Evolutionary conservation across 2,113 vertebrate species (phyloP).

Genomic region (Platysteira castanea): DNA sequence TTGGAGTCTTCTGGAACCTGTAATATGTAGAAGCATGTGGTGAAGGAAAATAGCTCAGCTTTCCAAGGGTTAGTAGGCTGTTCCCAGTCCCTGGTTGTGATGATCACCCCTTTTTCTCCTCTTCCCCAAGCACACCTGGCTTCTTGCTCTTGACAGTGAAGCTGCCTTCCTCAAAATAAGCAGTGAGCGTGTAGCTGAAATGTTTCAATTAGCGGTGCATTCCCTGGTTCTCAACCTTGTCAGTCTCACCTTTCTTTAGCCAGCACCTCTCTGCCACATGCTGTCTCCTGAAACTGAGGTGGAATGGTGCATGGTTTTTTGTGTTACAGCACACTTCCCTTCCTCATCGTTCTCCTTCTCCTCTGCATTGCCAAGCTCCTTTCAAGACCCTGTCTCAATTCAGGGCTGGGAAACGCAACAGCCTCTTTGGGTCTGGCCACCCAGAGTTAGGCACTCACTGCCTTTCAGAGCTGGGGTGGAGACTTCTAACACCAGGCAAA

Average conservation of each 20-base stretch:
- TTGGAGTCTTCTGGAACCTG: not conserved
- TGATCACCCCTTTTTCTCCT: not conserved
- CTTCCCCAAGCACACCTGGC: not conserved
- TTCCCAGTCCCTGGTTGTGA: not conserved
- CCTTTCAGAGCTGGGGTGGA: not conserved
- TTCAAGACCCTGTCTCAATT: not conserved
- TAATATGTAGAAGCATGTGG: not conserved
- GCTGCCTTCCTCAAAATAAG: not conserved
- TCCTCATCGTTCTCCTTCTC: not conserved
- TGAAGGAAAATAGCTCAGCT: not conserved
- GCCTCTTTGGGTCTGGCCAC: not conserved
- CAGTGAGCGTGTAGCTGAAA: not conserved
- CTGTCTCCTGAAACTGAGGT: not conserved
- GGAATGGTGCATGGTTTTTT: not conserved
- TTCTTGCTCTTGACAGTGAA: not conserved
- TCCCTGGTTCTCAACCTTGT: not conserved
- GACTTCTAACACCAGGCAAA: not conserved
- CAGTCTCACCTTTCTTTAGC: not conserved
- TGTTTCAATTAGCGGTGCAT: rapidly evolving
- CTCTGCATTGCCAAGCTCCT: not conserved
- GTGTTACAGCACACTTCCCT: not conserved
- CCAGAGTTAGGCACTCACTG: not conserved
- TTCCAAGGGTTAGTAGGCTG: not conserved
- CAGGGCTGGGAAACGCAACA: rapidly evolving
- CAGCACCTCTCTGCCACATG: not conserved